These are phyloP conservation scores for Ranitomeya variabilis DNA, from an alignment of 2,113 vertebrate species.

Conservation along the genomic window DNA sequence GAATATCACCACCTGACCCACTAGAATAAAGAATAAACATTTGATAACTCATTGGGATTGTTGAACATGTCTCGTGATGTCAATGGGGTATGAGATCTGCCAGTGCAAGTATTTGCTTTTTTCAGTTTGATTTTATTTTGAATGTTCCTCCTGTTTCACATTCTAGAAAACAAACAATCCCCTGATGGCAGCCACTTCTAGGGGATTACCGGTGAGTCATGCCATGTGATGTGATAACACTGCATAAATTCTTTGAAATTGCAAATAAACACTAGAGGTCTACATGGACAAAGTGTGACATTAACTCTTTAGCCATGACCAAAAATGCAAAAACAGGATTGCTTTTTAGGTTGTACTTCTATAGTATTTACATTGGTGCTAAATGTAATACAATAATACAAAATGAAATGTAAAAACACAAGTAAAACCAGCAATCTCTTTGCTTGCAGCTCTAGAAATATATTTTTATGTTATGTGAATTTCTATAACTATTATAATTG, in stretches of 20 bases:
- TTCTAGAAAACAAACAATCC: conserved; percentile 52
- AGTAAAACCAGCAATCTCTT: background rate
- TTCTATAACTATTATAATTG: too few relatives aligned
- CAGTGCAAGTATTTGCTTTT: conserved; percentile 37
- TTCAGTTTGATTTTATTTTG: conserved; percentile 33
- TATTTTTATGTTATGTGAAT: too few relatives aligned
- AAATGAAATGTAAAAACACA: background rate
- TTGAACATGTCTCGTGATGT: conserved; percentile 20
- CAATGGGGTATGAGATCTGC: conserved; percentile 10
- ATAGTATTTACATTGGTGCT: background rate
- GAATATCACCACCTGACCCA: background rate
- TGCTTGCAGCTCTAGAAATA: background rate
- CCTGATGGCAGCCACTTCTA: conserved; percentile 46
- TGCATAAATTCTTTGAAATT: conserved; percentile 49
- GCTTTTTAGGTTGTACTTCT: background rate
- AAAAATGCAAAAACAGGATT: too few relatives aligned
- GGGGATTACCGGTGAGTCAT: conserved; percentile 51
- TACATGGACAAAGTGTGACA: background rate
- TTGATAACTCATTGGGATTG: background rate
- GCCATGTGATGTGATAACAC: conserved; percentile 48
- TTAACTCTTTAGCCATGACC: background rate
- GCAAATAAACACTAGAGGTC: conserved; percentile 40
- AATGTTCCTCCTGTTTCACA: conserved; percentile 43
- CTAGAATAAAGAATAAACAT: conserved; percentile 3
- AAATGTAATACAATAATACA: too few relatives aligned